Evolutionary conservation across 23 tunicate genomes (phyloP), one percentile per base, ranked within the genome.

Genomic region (Trididemnum nubilum): DNA sequence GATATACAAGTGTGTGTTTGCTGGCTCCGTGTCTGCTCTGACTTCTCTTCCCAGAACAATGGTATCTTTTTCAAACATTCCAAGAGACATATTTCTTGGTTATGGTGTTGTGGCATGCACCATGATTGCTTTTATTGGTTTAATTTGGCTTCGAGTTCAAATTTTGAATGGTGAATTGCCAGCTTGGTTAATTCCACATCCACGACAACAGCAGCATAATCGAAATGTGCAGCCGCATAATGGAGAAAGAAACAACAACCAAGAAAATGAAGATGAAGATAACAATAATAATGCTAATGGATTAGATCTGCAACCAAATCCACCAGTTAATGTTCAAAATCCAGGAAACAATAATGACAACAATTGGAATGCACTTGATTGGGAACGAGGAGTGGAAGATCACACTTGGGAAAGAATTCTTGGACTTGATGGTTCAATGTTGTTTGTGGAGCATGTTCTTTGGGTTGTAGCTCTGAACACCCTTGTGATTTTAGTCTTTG

Each of bases 381-480:
- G 86, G 92, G 87, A 91, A 25, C 50, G 91, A 60, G 87, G 75
- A 28, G n/a, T n/a, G n/a, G 97, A 91, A n/a, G 97, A 86, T 12
- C 80, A 80, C 37, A 86, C 87, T 21, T 86, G 97, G 90, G 90
- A 91, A 44, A 82, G 91, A 58, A 81, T 91, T 85, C 76, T 91
- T 4, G 97, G 97, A 23, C 65, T 86, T 2, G 91, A 91, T 82
- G 97, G 97, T 21, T 91, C 91, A 21, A 37, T 91, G 23, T 63
- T 86, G 27, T 91, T 91, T 61, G 29, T 91, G 36, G 91, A 91
- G 58, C 97, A 82, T 78, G 91, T 91, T n/a, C 81, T 91, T 60
- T 91, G 90, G 97, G 97, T 91, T 18, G 79, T 90, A 21, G 89
- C 97, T 3, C 76, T 86, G 34, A 86, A 91, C 66, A 91, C 97